Evolutionary conservation across 2,888 invertebrate genomes (phyloP).

Genomic region (Catotricha subobsoleta): DNA sequence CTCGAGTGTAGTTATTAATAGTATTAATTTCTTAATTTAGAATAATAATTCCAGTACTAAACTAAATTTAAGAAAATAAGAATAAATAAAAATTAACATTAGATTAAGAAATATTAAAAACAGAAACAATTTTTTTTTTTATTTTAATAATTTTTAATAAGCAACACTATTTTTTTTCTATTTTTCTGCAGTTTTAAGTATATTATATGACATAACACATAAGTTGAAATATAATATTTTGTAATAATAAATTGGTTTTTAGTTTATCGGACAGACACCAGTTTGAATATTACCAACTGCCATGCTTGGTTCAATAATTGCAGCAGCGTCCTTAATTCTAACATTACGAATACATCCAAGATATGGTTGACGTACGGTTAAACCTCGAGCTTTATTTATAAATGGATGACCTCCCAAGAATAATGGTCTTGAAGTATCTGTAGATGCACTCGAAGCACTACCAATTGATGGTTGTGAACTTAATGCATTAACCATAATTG

Average conservation of each 20-base stretch:
- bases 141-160: too few relatives aligned
- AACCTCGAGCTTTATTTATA: conserved; percentile 37
- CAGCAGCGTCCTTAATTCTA: conserved; percentile 36
- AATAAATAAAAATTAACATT: too few relatives aligned
- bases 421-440: conserved; percentile 67
- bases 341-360: conserved; percentile 66
- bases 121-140: too few relatives aligned
- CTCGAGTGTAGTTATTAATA: too few relatives aligned
- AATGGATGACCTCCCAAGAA: conserved; percentile 79
- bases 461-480: conserved; percentile 58
- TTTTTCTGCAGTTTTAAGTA: too few relatives aligned
- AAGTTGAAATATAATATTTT: neutral
- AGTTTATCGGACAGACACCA: conserved; percentile 65
- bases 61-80: too few relatives aligned
- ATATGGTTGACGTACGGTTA: conserved; percentile 50
- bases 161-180: too few relatives aligned
- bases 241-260: conserved; percentile 16
- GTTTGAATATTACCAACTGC: conserved; percentile 55
- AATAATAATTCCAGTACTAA: too few relatives aligned
- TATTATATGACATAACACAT: too few relatives aligned
- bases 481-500: conserved; percentile 63
- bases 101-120: too few relatives aligned
- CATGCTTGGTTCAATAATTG: conserved; percentile 35
- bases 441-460: conserved; percentile 40
- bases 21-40: too few relatives aligned